A percentile compares a stretch with the other conserved stretches of the same genome.
Evolutionary conservation across 2,797 vertebrate species (phyloP).

Genomic region (Gephyroberyx darwinii): DNA sequence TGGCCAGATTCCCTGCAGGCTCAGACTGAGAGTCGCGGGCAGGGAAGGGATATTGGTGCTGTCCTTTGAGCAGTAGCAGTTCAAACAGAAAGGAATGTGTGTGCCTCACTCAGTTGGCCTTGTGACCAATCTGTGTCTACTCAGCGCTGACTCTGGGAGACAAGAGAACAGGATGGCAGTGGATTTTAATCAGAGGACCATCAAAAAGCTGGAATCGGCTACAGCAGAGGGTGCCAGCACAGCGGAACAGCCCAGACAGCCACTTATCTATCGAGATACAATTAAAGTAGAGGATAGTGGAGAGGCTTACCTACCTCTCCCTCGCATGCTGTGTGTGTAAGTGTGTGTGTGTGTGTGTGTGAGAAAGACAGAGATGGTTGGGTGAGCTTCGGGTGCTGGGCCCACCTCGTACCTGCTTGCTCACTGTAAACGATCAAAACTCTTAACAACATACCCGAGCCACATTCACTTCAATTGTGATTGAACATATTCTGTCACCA

Average conservation of each 20-base stretch:
- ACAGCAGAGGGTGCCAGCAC: constrained; percentile 30
- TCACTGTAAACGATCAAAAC: constrained; percentile 32
- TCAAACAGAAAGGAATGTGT: constrained; percentile 35
- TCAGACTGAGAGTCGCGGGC: constrained; percentile 14
- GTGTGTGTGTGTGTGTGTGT: neutral
- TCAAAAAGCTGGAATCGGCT: constrained; percentile 46
- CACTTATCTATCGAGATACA: constrained; percentile 29
- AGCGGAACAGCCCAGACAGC: constrained; percentile 35
- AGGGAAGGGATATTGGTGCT: constrained; percentile 44
- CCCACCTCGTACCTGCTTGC: neutral
- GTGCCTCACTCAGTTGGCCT: constrained; percentile 35
- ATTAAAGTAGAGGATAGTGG: constrained; percentile 11
- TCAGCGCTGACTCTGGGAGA: constrained; percentile 30
- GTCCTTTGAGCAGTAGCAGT: constrained; percentile 40
- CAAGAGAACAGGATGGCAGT: constrained; percentile 38
- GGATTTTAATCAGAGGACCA: constrained; percentile 63
- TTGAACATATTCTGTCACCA: constrained; percentile 31
- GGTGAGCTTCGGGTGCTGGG: neutral
- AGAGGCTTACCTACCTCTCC: constrained; percentile 20
- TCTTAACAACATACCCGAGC: constrained; percentile 4
- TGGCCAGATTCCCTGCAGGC: constrained; percentile 58
- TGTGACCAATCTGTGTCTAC: constrained; percentile 36
- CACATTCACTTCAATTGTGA: constrained; percentile 24
- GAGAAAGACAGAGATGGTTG: neutral
- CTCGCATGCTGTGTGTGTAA: constrained; percentile 2